Conservation (phyloP, 2,113 vertebrate species). For the Sminthopsis crassicaudata region DNA sequence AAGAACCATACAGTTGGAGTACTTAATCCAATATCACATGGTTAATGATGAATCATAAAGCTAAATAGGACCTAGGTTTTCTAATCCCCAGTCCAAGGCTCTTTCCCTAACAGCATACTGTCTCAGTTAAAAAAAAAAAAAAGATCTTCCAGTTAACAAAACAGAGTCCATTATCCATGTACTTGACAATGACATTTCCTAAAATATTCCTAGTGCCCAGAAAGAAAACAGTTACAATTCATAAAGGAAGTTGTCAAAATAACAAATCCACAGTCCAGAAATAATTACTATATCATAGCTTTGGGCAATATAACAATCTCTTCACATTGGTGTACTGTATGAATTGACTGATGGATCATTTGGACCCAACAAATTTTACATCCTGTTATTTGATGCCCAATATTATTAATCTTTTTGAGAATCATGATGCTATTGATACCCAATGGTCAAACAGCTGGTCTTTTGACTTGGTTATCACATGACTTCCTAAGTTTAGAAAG, state of each 20-base stretch:
- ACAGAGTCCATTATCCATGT: constrained; percentile 36
- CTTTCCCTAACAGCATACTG: not conserved
- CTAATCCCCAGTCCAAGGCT: not conserved
- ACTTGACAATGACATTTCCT: constrained; percentile 65
- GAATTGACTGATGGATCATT: not conserved
- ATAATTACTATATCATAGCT: not conserved
- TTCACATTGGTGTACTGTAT: constrained; percentile 30
- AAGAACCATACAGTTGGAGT: not conserved
- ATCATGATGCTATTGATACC: not conserved
- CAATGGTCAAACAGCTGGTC: not conserved
- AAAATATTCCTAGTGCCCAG: not conserved
- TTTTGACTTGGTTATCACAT: not conserved
- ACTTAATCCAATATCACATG: not conserved
- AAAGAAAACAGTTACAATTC: constrained; percentile 63
- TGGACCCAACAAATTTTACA: not conserved
- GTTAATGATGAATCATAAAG: not conserved
- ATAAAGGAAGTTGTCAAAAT: constrained; percentile 62
- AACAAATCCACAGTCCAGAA: constrained; percentile 36
- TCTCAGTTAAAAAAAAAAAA: not conserved
- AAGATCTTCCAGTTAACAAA: constrained; percentile 29
- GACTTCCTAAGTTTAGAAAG: constrained; percentile 18
- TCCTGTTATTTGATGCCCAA: not conserved
- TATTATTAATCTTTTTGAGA: constrained; percentile 26
- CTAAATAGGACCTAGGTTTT: not conserved
- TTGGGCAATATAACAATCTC: not conserved